These are phyloP conservation scores for Apeltes quadracus DNA, from an alignment of 2,113 vertebrate genomes.

Conservation along the genomic window DNA sequence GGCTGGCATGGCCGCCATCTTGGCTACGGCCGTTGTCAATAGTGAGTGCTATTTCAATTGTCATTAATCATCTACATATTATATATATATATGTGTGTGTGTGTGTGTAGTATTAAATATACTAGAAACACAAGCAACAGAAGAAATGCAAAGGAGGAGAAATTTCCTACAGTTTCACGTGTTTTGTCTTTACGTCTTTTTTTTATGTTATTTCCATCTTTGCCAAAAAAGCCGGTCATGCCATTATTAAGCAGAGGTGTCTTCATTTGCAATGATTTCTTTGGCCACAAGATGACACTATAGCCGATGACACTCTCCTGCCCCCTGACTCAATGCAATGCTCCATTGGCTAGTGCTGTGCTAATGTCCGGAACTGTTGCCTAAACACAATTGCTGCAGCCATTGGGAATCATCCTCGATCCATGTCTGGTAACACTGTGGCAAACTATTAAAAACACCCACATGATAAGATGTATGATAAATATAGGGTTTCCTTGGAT, in stretches of 20 bases:
- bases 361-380: neutral
- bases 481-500: conserved; percentile 40
- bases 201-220: neutral
- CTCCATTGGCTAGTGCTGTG: neutral
- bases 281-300: conserved; percentile 56
- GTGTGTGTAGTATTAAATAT: neutral
- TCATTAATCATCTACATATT: too few species aligned
- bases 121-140: neutral
- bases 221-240: neutral
- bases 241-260: neutral
- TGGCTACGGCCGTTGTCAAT: conserved; percentile 94
- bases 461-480: conserved; percentile 36
- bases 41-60: conserved; percentile 83
- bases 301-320: neutral
- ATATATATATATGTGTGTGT: neutral
- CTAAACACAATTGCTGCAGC: conserved; percentile 10
- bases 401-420: conserved; percentile 48
- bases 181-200: neutral
- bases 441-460: conserved; percentile 56
- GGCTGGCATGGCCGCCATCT: conserved; percentile 95
- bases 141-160: neutral
- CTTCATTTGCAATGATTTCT: neutral
- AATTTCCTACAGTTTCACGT: neutral
- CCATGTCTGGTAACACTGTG: conserved; percentile 7
- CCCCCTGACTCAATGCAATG: neutral